phyloP scores from a whole-genome alignment of 2,888 invertebrate genomes.

The Acanthococcus lagerstroemiae region DNA sequence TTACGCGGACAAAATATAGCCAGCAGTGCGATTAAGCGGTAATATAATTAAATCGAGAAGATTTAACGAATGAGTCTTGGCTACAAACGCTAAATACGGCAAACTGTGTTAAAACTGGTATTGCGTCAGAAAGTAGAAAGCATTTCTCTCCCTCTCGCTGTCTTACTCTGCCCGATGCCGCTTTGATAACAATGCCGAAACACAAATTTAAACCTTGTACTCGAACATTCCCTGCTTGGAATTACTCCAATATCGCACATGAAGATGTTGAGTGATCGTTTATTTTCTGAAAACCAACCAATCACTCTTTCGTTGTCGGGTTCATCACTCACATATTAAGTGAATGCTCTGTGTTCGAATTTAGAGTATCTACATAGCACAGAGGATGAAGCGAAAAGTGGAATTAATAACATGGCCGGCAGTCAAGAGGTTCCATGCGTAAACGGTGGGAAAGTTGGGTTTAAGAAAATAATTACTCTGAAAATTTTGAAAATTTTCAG shows the following conservation, averaged over 20 bases:
- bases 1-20: conserved; percentile 22
- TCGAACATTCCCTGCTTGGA: conserved; percentile 14
- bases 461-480: no score
- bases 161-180: no score
- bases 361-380: no score
- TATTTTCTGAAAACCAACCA: conserved; percentile 21
- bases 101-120: conserved; percentile 13
- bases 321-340: no score
- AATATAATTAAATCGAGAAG: conserved; percentile 28
- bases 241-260: conserved; percentile 26
- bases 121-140: conserved; percentile 8
- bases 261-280: conserved; percentile 23
- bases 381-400: no score
- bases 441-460: no score
- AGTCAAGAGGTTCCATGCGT: no score
- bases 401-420: no score
- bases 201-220: conserved; percentile 24
- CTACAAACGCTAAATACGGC: conserved; percentile 11
- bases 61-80: conserved; percentile 30
- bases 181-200: conserved; percentile 27
- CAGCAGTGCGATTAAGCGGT: conserved; percentile 17
- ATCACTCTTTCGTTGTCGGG: no score
- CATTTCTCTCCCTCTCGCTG: neutral
- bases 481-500: no score
- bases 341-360: no score